Evolutionary conservation across 2,113 vertebrate genomes (phyloP), one percentile per base, ranked within the genome.

Genomic region (Stegostoma tigrinum): DNA sequence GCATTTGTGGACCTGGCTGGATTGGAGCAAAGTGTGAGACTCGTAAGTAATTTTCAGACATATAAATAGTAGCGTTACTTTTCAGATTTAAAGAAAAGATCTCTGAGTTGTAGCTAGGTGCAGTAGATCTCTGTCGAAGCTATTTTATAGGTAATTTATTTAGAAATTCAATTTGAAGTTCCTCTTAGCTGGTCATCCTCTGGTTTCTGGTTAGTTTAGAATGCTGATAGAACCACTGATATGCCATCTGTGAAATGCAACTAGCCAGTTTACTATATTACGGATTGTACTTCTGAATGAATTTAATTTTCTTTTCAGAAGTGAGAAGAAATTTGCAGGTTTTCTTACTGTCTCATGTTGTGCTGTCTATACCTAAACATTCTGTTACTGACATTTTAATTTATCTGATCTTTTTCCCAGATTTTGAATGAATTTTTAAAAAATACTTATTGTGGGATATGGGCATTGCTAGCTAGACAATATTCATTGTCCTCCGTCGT

Each of bases 21-120:
- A 97, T 17, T 0, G 97, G 96, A 93, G 96, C 97, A 66, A 96
- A 95, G 42, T 97, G 97, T 91, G 96, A 97, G 17, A 96, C 96
- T 97, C 96, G 97, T 97, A 96, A 96, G 83, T 95, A 34, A 67
- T 66, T 34, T 4, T 67, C n/a, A 23, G 19, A n/a, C 34, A 66
- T 93, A 52, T 30, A 1, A 27, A 27, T 52, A 17, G 24, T 61
- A 34, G 12, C 4, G 12, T 30, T 55, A 30, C 10, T 30, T n/a
- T 55, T 55, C 27, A 30, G 86, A 34, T 61, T 27, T 61, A 89
- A 89, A 61, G 19, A 89, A 89, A 68, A 61, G 12, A 30, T 75
- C 72, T 34, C 12, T 61, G 24, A 89, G 86, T 12, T 34, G 72
- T 75, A 12, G 72, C 30, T 34, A 61, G 61, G 8, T 55, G 23